Evolutionary conservation across 2,888 invertebrate genomes (phyloP).

Genomic region (Sthenelais limicola): DNA sequence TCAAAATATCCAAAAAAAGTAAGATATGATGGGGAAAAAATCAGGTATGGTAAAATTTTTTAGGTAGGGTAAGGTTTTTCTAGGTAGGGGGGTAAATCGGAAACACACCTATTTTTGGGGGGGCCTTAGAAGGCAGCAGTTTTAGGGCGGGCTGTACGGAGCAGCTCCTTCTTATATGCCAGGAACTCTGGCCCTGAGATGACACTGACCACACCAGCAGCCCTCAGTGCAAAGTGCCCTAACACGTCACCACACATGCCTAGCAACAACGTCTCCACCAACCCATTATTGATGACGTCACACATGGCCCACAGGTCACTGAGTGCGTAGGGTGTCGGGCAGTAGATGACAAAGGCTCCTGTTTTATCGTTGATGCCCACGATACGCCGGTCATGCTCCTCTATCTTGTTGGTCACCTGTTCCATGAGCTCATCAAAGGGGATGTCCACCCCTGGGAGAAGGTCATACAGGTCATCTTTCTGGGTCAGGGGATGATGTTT

Average conservation of each 20-base stretch:
- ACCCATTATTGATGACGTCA: conserved; percentile 48
- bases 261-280: conserved; percentile 39
- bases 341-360: conserved; percentile 50
- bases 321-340: conserved; percentile 50
- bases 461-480: conserved; percentile 44
- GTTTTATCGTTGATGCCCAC: conserved; percentile 49
- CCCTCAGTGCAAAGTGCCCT: conserved; percentile 42
- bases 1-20: too few species aligned
- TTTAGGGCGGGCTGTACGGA: conserved; percentile 3
- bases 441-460: conserved; percentile 44
- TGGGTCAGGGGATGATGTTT: conserved; percentile 52
- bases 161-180: conserved; percentile 40
- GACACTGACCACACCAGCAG: conserved; percentile 21
- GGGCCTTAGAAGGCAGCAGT: conserved; percentile 8
- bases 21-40: too few species aligned
- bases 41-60: too few species aligned
- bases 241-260: conserved; percentile 40
- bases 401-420: conserved; percentile 47
- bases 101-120: not conserved
- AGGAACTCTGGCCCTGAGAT: conserved; percentile 49
- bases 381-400: conserved; percentile 49
- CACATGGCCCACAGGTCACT: conserved; percentile 53
- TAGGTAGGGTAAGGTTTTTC: too few species aligned
- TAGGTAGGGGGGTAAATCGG: too few species aligned
- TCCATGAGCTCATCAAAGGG: conserved; percentile 46